phyloP scores from a whole-genome alignment of 35 echinoderm and acorn worm genomes.

The Apostichopus californicus region DNA sequence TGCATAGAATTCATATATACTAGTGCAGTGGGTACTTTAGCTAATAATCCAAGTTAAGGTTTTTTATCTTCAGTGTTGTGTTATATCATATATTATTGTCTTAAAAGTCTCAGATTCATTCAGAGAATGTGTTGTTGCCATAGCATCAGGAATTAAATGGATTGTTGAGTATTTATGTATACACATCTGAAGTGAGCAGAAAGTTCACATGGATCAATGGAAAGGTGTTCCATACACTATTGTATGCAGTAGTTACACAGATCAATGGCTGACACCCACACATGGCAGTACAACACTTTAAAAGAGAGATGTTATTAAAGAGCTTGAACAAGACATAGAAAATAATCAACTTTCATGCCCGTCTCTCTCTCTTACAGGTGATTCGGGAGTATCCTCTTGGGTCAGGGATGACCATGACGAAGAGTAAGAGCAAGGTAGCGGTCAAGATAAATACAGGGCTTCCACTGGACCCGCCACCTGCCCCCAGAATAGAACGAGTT shows the following conservation, averaged over 20 bases:
- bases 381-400: constrained; percentile 66
- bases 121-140: neutral
- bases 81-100: neutral
- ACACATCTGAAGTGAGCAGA: neutral
- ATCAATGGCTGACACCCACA: too few species aligned
- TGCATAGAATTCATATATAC: too few species aligned
- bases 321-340: neutral
- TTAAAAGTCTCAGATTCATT: neutral
- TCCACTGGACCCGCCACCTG: constrained; percentile 37
- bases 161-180: neutral
- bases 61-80: too few species aligned
- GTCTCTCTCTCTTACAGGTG: constrained; percentile 15
- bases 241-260: too few species aligned
- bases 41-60: too few species aligned
- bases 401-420: constrained; percentile 76
- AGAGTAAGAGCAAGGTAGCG: constrained; percentile 76
- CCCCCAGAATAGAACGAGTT: neutral
- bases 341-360: neutral
- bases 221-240: neutral
- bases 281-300: too few species aligned
- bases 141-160: neutral
- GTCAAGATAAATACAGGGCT: constrained; percentile 90
- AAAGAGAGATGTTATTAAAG: neutral
- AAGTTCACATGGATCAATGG: neutral
- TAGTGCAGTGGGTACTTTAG: too few species aligned